Evolutionary conservation across 1,140 invertebrate species (phyloP).

Genomic region (Thalassaphorura encarpata): DNA sequence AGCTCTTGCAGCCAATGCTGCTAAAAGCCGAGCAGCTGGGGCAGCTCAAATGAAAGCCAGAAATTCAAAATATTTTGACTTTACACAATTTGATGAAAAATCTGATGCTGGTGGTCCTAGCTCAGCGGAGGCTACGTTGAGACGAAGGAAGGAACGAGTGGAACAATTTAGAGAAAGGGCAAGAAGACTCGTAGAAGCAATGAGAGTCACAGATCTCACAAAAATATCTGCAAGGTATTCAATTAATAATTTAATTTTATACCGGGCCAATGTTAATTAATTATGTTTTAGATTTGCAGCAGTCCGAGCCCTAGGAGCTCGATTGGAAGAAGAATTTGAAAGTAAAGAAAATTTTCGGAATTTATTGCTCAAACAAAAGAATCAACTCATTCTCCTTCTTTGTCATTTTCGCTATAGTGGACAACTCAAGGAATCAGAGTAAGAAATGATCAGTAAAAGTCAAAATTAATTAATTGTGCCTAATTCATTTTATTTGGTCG

Average conservation of each 20-base stretch:
- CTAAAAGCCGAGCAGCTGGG: not conserved
- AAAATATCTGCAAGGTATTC: conserved; percentile 10
- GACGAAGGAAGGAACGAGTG: conserved; percentile 6
- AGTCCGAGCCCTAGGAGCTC: not conserved
- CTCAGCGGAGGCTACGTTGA: not conserved
- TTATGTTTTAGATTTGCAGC: conserved; percentile 7
- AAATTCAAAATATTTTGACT: too few relatives aligned
- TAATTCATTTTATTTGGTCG: not conserved
- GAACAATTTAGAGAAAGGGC: conserved; percentile 17
- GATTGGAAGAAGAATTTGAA: conserved; percentile 3
- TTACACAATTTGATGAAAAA: too few relatives aligned
- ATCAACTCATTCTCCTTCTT: conserved; percentile 12
- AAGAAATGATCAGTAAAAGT: not conserved
- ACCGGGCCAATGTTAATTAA: not conserved
- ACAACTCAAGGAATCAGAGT: conserved; percentile 3
- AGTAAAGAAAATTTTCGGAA: conserved; percentile 12
- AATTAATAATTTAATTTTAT: not conserved
- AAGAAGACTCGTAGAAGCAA: conserved; percentile 16
- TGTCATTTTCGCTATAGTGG: conserved; percentile 19
- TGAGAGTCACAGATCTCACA: conserved; percentile 16
- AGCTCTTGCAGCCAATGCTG: conserved; percentile 11
- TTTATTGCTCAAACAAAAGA: conserved; percentile 12
- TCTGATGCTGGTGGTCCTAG: not conserved
- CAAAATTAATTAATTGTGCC: not conserved
- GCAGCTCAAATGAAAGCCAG: not conserved